These are phyloP conservation scores for Sycophaga agraensis DNA, from an alignment of 1,140 invertebrate genomes.

Conservation along the genomic window DNA sequence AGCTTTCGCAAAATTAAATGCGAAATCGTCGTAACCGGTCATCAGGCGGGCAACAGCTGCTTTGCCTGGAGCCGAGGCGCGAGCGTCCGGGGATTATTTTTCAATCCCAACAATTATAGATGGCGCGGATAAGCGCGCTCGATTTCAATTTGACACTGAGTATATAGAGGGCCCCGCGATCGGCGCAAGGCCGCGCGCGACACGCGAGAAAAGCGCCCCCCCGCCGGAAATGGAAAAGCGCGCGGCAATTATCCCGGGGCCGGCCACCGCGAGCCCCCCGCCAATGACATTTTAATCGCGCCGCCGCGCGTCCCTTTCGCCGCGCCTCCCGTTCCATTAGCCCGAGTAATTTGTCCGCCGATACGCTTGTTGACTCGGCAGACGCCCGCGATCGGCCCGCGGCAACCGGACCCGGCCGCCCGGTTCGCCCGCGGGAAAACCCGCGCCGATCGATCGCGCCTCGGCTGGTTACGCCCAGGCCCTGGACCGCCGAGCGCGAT, in stretches of 20 bases:
- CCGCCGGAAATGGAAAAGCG: neutral
- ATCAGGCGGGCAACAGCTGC: conserved; percentile 13
- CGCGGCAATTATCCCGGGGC: neutral
- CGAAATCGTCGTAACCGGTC: conserved; percentile 15
- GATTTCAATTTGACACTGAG: conserved; percentile 21
- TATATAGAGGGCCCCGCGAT: neutral
- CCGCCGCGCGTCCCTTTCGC: conserved; percentile 44
- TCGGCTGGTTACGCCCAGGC: no score
- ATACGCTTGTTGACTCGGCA: conserved; percentile 26
- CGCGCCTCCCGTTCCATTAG: conserved; percentile 33
- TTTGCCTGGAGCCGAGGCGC: neutral
- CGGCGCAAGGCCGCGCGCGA: neutral
- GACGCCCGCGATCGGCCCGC: no score
- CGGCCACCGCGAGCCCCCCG: neutral
- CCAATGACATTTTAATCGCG: conserved; percentile 37
- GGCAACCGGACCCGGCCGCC: neutral
- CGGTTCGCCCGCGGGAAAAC: neutral
- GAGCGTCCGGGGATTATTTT: conserved; percentile 14
- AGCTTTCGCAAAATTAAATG: neutral
- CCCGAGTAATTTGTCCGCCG: conserved; percentile 42
- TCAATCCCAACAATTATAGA: conserved; percentile 24
- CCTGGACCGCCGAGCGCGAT: neutral
- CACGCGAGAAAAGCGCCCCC: neutral
- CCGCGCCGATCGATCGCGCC: no score
- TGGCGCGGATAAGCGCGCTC: conserved; percentile 15